Base-by-base conservation (phyloP, 1,140 invertebrate genomes). In the Zaprionus ornatus region DNA sequence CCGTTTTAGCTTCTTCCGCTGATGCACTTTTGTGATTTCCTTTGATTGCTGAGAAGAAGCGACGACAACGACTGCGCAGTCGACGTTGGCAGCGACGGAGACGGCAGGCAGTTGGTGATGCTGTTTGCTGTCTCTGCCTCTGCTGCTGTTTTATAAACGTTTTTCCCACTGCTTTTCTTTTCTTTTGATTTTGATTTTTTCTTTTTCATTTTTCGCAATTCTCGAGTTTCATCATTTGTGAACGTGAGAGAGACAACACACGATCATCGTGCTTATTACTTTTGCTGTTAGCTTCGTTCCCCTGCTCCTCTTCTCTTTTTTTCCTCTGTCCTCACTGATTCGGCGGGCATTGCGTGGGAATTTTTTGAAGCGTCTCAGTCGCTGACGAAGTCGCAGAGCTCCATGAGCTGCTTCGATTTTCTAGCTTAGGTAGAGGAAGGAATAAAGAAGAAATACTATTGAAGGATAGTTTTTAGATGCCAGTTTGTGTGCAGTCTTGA, bases 21-120 rank as follows among this genome's bases (percentile, higher is more conserved):
- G 81, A 85, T 88, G 85, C 86, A 85, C 82, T 90, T 90, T 88
- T 88, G 81, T 90, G 81, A 85, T 88, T 88, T 88, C 85, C 85
- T 88, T 87, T 76, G 69, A 77, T 66, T 77, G 63, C 57, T 74
- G 40, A 52, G 40, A 59, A 67, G 54, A 57, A 23, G 52, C 52
- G 81, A 61, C 50, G 73, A 56, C 59, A 17, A 63, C 80, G 76
- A 3, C 29, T 32, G 29, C 29, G 29, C 29, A 32, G 29, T 60
- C 78, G 66, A 40, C 77, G 70, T 45, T 61, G 57, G 55, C 75
- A 17, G 6, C n/a, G 40, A 45, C 40, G 40, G 2, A 3, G 40
- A 62, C 74, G 17, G 13, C 66, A 50, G 68, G 15, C 66, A 50
- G 68, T 55, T 65, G 61, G 7, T 52, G 35, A 50, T 67, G 55